These are phyloP conservation scores for Girardinus metallicus DNA, from an alignment of 2,797 vertebrate genomes.

Conservation along the genomic window DNA sequence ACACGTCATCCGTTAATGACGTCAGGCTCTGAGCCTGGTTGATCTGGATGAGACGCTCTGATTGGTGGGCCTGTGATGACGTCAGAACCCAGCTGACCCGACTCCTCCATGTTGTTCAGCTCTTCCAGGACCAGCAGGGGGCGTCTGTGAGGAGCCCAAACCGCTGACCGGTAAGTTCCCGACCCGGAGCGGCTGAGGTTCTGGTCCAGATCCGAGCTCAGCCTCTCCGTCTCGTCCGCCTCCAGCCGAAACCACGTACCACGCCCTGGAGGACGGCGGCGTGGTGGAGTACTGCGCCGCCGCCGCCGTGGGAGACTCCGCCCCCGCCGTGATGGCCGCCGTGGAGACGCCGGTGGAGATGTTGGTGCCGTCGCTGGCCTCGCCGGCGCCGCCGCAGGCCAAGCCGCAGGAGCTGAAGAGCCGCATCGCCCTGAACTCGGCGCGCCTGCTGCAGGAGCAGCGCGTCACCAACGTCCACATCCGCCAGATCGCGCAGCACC, in stretches of 20 bases:
- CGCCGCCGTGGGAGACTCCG: conserved; percentile 75
- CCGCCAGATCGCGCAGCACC: conserved; percentile 94
- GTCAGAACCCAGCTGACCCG: background rate
- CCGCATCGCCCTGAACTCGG: conserved; percentile 94
- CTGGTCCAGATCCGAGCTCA: background rate
- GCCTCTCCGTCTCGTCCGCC: conserved; percentile 28
- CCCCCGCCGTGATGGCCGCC: conserved; percentile 76
- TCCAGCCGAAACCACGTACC: conserved; percentile 89
- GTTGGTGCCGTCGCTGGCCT: conserved; percentile 72
- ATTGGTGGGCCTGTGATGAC: background rate
- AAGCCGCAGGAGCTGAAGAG: conserved; percentile 97
- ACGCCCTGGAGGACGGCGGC: conserved; percentile 89
- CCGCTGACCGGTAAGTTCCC: conserved; percentile 72
- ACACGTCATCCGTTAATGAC: background rate
- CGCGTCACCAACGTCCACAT: conserved; percentile 94
- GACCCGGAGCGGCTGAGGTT: background rate
- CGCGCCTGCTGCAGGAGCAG: conserved; percentile 95
- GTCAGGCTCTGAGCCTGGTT: background rate
- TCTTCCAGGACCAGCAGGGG: conserved; percentile 69
- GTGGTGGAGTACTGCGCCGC: conserved; percentile 98
- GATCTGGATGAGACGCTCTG: background rate
- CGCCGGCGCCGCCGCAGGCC: conserved; percentile 76
- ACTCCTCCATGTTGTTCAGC: conserved; percentile 52
- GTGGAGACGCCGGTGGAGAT: conserved; percentile 88
- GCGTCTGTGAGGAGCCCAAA: conserved; percentile 78